Percentiles rank a stretch among this genome's conserved stretches.
These are phyloP conservation scores for Microctenopoma lineatum DNA, from an alignment of 2,797 vertebrate species.

Conservation along the genomic window DNA sequence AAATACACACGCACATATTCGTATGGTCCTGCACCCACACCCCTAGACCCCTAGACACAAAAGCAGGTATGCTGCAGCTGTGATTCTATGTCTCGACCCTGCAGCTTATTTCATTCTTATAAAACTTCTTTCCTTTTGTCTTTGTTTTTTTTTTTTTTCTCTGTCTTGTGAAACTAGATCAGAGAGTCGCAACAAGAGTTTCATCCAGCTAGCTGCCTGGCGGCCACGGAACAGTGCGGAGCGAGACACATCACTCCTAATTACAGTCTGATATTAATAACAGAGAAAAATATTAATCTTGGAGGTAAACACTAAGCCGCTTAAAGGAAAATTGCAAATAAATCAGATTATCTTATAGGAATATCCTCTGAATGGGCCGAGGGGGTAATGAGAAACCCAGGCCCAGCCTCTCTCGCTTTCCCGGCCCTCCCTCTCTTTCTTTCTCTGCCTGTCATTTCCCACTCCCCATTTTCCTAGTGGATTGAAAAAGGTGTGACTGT, in stretches of 20 bases:
- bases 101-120: conserved; percentile 49
- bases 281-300: conserved; percentile 83
- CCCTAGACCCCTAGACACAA: conserved; percentile 39
- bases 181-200: conserved; percentile 60
- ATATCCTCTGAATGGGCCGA: conserved; percentile 77
- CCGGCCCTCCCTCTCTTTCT: conserved; percentile 7
- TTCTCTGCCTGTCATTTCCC: conserved; percentile 55
- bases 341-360: conserved; percentile 84
- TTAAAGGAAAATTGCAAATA: conserved; percentile 85
- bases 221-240: conserved; percentile 53
- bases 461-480: conserved; percentile 53
- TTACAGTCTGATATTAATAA: conserved; percentile 85
- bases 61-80: conserved; percentile 58
- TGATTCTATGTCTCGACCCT: conserved; percentile 60
- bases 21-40: conserved; percentile 21
- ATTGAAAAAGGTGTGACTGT: conserved; percentile 73
- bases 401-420: conserved; percentile 46
- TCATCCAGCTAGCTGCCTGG: conserved; percentile 70
- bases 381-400: conserved; percentile 79
- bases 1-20: conserved; percentile 53
- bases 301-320: conserved; percentile 83
- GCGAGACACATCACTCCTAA: conserved; percentile 79
- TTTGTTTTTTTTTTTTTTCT: conserved; percentile 24
- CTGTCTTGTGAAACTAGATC: conserved; percentile 58
- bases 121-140: conserved; percentile 56